phyloP scores from a whole-genome alignment of 2,888 invertebrate genomes.

The Zygogramma bicolorata region DNA sequence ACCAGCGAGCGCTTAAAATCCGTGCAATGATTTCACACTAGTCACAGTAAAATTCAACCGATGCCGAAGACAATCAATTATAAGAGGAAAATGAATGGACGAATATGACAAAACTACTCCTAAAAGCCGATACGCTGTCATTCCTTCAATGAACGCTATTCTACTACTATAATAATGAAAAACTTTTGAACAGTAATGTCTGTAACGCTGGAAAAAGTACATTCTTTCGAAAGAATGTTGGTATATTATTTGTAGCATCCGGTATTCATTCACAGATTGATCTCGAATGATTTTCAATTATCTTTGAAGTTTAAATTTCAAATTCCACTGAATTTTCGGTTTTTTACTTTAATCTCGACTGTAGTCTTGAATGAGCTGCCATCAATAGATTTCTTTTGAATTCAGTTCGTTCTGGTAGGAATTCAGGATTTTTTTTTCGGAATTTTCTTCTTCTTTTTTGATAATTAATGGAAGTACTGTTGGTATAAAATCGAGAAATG shows the following conservation, averaged over 20 bases:
- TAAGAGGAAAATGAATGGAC: constrained; percentile 22
- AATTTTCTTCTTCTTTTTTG: too few relatives aligned
- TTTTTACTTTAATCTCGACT: too few relatives aligned
- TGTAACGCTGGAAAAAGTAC: background rate
- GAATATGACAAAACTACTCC: background rate
- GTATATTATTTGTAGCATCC: background rate
- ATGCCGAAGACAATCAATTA: constrained; percentile 33
- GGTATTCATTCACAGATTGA: background rate
- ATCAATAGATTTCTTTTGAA: too few relatives aligned
- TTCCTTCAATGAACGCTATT: background rate
- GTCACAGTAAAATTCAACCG: constrained; percentile 28
- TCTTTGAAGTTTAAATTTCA: too few relatives aligned
- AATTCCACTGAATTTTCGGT: too few relatives aligned
- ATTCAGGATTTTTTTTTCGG: too few relatives aligned
- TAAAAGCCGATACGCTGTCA: constrained; percentile 26
- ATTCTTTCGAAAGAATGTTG: background rate
- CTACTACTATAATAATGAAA: background rate
- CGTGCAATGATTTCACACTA: constrained; percentile 30
- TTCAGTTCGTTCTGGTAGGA: too few relatives aligned
- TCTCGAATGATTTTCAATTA: background rate
- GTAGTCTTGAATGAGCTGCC: too few relatives aligned
- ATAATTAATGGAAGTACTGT: too few relatives aligned
- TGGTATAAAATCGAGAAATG: too few relatives aligned
- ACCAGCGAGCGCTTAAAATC: background rate
- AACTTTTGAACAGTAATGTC: background rate